These are phyloP conservation scores for Hyperoplus immaculatus DNA, from an alignment of 2,797 vertebrate genomes.

Conservation along the genomic window DNA sequence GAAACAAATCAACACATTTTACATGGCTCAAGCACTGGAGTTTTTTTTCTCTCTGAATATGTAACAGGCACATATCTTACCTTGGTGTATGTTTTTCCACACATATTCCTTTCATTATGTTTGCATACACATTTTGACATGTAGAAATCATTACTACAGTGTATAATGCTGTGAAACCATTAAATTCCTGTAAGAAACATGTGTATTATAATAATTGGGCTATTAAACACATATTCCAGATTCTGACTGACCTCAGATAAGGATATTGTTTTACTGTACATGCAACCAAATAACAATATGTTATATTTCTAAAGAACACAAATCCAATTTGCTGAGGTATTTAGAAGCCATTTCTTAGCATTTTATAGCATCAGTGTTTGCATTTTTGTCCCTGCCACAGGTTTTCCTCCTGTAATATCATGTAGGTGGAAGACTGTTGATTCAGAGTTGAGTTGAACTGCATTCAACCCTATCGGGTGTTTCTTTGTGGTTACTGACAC, in stretches of 20 bases:
- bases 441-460: slow-evolving; percentile 30
- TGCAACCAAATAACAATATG: slow-evolving; percentile 11
- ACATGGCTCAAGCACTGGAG: slow-evolving; percentile 70
- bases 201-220: slow-evolving; percentile 33
- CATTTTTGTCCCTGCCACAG: slow-evolving; percentile 23
- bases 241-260: slow-evolving; percentile 7
- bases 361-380: background rate
- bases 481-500: slow-evolving; percentile 59
- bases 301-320: background rate
- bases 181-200: slow-evolving; percentile 21
- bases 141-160: slow-evolving; percentile 59
- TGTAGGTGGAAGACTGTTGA: slow-evolving; percentile 40
- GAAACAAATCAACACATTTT: slow-evolving; percentile 80
- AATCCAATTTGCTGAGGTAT: slow-evolving; percentile 10
- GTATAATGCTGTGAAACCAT: slow-evolving; percentile 26
- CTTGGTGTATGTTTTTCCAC: slow-evolving; percentile 44
- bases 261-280: slow-evolving; percentile 13
- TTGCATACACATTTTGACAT: slow-evolving; percentile 49
- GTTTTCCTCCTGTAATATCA: slow-evolving; percentile 29
- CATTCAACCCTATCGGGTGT: slow-evolving; percentile 45
- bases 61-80: slow-evolving; percentile 58
- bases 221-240: slow-evolving; percentile 22
- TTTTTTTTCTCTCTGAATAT: slow-evolving; percentile 56
- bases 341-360: slow-evolving; percentile 22
- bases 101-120: slow-evolving; percentile 71